phyloP scores from a whole-genome alignment of 2,888 invertebrate species.

The Exocentrus adspersus region DNA sequence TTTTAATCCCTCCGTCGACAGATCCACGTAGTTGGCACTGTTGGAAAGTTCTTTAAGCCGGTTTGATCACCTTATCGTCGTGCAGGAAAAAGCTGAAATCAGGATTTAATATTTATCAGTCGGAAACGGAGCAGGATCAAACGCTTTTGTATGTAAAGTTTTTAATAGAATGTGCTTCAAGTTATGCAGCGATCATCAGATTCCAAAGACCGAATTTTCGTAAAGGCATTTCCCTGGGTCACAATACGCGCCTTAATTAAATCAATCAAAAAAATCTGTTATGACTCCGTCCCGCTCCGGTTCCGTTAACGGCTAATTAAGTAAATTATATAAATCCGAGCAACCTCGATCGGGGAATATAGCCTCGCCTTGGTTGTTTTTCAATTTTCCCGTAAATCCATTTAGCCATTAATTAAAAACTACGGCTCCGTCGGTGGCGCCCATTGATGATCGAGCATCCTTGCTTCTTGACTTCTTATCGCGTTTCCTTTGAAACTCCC shows the following conservation, averaged over 20 bases:
- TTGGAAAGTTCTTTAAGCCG: conserved; percentile 20
- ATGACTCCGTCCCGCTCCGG: background rate
- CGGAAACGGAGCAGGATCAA: background rate
- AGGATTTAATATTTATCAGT: background rate
- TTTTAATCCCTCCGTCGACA: conserved; percentile 13
- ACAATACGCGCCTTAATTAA: too few species aligned
- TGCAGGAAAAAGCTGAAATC: conserved; percentile 11
- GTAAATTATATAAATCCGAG: conserved; percentile 11
- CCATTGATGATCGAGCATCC: conserved; percentile 18
- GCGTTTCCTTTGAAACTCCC: conserved; percentile 9
- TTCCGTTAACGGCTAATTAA: conserved; percentile 16
- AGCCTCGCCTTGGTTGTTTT: conserved; percentile 13
- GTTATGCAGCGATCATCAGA: too few species aligned
- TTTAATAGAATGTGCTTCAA: too few species aligned
- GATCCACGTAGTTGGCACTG: conserved; percentile 10
- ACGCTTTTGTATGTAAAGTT: background rate
- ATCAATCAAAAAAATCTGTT: background rate
- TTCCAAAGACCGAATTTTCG: too few species aligned
- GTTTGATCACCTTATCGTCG: conserved; percentile 11
- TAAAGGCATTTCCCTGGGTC: too few species aligned
- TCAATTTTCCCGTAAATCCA: conserved; percentile 16
- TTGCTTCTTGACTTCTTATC: conserved; percentile 18
- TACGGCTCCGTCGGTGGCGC: conserved; percentile 4
- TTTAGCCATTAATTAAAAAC: conserved; percentile 20
- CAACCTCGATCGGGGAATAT: conserved; percentile 4